Evolutionary conservation across 37 sponge, comb jelly and placozoan species (phyloP), one percentile per base, ranked within the genome.

Genomic region (Cliona cf. orientalis): DNA sequence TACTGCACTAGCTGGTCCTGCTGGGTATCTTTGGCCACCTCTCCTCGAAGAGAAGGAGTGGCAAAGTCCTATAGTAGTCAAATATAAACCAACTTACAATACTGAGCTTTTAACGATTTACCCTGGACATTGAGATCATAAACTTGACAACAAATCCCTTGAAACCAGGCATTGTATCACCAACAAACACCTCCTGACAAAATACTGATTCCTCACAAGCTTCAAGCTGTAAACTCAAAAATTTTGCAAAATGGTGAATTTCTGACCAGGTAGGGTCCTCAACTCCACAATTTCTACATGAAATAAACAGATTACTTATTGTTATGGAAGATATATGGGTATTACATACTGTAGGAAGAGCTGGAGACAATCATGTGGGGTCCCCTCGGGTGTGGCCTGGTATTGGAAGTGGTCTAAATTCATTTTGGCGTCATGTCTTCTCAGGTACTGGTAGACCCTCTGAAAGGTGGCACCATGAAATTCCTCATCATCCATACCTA

Each of bases 71-170:
- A 49, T 31, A 70, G 0, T 23, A 17, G 32, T 14, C 2, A 9
- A 31, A 72, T 19, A 53, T 62, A 26, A 57, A 2, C 58, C 12
- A 2, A 69, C n/a, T 61, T 61, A 58, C 9, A 58, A 49, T 49
- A 49, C 55, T 29, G 9, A 29, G 21, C 11, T 7, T 29, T 9
- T 36, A 59, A 75, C 33, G 55, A 40, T 81, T 25, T 63, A 89
- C 91, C 46, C 84, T 62, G 26, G 95, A 91, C 97, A 97, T 97
- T 31, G 46, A 45, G 40, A 97, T 94, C 90, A 97, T 84, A 71
- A 92, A 93, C 70, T 93, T 93, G 23, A 96, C 86, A 21, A 90
- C 97, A 87, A 96, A 96, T 17, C 79, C 36, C 66, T 80, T 79
- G 32, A 91, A 35, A 0, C 88, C 88, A 34, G 60, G 37, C 46